Conservation (phyloP, 2,888 invertebrate species). For the Sesia apiformis region DNA sequence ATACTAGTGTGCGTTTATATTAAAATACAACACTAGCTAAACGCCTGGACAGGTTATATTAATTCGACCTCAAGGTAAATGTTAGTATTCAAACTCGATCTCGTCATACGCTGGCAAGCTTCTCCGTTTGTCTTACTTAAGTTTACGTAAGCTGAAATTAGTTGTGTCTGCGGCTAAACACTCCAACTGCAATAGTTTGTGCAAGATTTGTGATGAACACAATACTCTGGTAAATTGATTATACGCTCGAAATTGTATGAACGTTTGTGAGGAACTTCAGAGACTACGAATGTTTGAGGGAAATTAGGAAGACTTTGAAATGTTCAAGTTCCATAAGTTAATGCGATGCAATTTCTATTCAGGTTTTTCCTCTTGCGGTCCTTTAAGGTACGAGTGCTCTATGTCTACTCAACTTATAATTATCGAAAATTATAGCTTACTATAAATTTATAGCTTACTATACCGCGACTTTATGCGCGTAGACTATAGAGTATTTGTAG, state of each 20-base stretch:
- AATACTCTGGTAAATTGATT: not conserved
- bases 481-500: too few species aligned
- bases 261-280: not conserved
- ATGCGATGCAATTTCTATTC: not conserved
- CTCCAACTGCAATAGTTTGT: constrained; percentile 1
- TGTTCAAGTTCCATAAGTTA: not conserved
- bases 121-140: constrained; percentile 44
- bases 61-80: constrained; percentile 29
- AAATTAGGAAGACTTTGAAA: not conserved
- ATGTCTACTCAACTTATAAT: too few species aligned
- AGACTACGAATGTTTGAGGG: not conserved
- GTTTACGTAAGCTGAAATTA: constrained; percentile 38
- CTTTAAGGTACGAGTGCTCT: too few species aligned
- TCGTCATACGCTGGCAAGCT: constrained; percentile 43
- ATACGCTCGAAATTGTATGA: not conserved
- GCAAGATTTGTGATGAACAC: constrained; percentile 3
- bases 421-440: too few species aligned
- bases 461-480: too few species aligned
- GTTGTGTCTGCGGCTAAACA: constrained; percentile 19
- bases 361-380: too few species aligned
- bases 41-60: not conserved
- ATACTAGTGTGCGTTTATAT: too few species aligned
- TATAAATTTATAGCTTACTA: too few species aligned
- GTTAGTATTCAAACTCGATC: constrained; percentile 38
- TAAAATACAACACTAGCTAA: too few species aligned